Evolutionary conservation across 2,888 invertebrate genomes (phyloP).

Genomic region (Thalpophila matura): DNA sequence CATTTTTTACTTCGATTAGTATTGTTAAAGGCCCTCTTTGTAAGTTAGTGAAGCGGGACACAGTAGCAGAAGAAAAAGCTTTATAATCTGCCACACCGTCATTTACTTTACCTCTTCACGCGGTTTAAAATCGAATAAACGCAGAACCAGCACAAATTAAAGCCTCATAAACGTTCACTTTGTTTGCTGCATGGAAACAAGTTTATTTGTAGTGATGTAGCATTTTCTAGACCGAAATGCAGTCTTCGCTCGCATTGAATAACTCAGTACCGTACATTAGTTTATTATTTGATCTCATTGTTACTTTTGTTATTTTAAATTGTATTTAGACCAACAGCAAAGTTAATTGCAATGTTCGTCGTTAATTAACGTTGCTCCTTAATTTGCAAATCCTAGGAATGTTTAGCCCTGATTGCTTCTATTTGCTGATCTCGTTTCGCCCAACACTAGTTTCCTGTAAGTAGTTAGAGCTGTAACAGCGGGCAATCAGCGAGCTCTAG

Average conservation of each 20-base stretch:
- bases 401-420: slow-evolving; percentile 26
- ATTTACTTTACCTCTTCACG: slow-evolving; percentile 22
- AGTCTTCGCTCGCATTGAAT: slow-evolving; percentile 5
- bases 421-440: slow-evolving; percentile 26
- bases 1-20: too few species aligned
- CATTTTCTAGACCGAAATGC: slow-evolving; percentile 22
- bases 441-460: slow-evolving; percentile 36
- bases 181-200: slow-evolving; percentile 33
- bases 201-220: slow-evolving; percentile 42
- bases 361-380: slow-evolving; percentile 21
- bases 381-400: slow-evolving; percentile 33
- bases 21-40: background rate
- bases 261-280: background rate
- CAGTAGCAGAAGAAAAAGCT: background rate
- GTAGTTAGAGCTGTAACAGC: slow-evolving; percentile 33
- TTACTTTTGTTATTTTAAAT: slow-evolving; percentile 1
- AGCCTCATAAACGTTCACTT: slow-evolving; percentile 43
- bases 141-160: slow-evolving; percentile 21
- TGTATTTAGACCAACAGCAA: background rate
- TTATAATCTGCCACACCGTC: background rate
- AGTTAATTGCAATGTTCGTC: slow-evolving; percentile 13
- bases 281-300: background rate
- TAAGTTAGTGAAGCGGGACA: background rate
- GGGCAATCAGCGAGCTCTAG: slow-evolving; percentile 40
- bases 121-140: slow-evolving; percentile 43